A percentile compares a stretch with the other conserved stretches of the same genome.
These are phyloP conservation scores for Philaethria dido DNA, from an alignment of 2,888 invertebrate species.

Conservation along the genomic window DNA sequence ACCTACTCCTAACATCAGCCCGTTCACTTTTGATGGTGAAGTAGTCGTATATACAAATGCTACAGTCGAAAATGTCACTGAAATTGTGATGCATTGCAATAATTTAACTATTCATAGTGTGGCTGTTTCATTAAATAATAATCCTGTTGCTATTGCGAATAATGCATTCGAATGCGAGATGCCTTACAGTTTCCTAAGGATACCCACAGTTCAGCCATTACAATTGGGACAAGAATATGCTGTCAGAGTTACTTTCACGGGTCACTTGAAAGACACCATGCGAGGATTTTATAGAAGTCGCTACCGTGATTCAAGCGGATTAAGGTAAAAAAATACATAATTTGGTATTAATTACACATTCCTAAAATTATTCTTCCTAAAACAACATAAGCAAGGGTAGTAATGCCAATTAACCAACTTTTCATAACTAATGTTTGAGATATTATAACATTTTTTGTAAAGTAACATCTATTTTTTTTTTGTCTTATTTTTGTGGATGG, in stretches of 20 bases:
- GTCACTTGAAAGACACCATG: slow-evolving; percentile 87
- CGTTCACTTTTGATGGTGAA: slow-evolving; percentile 73
- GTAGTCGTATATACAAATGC: slow-evolving; percentile 62
- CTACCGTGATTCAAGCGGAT: slow-evolving; percentile 85
- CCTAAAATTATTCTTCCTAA: too few relatives aligned
- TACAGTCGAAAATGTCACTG: slow-evolving; percentile 48
- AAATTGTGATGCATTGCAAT: slow-evolving; percentile 72
- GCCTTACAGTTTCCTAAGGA: slow-evolving; percentile 61
- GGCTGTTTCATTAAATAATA: slow-evolving; percentile 58
- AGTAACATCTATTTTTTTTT: too few relatives aligned
- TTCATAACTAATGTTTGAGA: too few relatives aligned
- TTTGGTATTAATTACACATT: not conserved
- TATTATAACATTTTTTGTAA: too few relatives aligned
- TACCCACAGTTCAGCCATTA: slow-evolving; percentile 52
- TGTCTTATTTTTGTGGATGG: slow-evolving; percentile 81
- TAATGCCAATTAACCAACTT: too few relatives aligned
- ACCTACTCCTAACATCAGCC: slow-evolving; percentile 45
- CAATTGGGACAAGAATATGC: slow-evolving; percentile 75
- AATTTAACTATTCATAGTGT: slow-evolving; percentile 64
- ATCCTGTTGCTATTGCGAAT: slow-evolving; percentile 48
- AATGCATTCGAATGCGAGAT: slow-evolving; percentile 56
- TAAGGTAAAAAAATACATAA: slow-evolving; percentile 62
- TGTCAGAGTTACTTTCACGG: slow-evolving; percentile 86
- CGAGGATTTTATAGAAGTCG: slow-evolving; percentile 93
- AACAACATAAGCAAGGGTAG: too few relatives aligned